Conservation (phyloP, 2,888 invertebrate species). For the Diaphora mendica region DNA sequence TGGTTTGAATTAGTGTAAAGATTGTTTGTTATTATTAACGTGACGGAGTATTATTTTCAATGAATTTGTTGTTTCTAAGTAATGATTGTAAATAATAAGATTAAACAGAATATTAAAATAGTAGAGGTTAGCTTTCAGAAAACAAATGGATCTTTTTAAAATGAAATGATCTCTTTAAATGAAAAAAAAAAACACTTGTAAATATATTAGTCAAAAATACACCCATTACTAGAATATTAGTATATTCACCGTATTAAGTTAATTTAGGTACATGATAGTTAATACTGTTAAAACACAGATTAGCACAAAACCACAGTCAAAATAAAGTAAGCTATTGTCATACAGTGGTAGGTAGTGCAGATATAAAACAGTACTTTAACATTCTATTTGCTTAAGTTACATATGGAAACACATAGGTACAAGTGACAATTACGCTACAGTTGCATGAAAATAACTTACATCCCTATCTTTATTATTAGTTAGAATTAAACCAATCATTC, state of each 20-base stretch:
- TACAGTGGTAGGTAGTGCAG: background rate
- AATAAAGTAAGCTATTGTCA: background rate
- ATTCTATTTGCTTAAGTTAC: background rate
- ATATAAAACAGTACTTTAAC: background rate
- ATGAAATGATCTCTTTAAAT: constrained; percentile 39
- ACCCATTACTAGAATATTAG: constrained; percentile 68
- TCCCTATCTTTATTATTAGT: background rate
- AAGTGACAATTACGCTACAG: no score
- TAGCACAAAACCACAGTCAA: constrained; percentile 25
- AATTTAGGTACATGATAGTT: background rate
- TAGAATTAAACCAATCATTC: background rate
- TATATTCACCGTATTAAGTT: constrained; percentile 28
- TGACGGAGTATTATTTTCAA: constrained; percentile 35
- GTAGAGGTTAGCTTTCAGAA: constrained; percentile 37
- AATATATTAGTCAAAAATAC: constrained; percentile 77
- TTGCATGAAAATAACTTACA: constrained; percentile 4
- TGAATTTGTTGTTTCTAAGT: constrained; percentile 37
- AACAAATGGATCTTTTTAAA: constrained; percentile 28
- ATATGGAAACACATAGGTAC: background rate
- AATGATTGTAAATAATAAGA: constrained; percentile 32
- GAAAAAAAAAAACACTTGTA: constrained; percentile 9
- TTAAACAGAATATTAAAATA: constrained; percentile 30
- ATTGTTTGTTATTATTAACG: constrained; percentile 42
- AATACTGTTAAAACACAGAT: constrained; percentile 28
- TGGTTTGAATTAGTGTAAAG: constrained; percentile 31